Percentiles rank a stretch among this genome's conserved stretches.
Evolutionary conservation across 2,797 vertebrate genomes (phyloP).

Genomic region (Sebastes matsubarae): DNA sequence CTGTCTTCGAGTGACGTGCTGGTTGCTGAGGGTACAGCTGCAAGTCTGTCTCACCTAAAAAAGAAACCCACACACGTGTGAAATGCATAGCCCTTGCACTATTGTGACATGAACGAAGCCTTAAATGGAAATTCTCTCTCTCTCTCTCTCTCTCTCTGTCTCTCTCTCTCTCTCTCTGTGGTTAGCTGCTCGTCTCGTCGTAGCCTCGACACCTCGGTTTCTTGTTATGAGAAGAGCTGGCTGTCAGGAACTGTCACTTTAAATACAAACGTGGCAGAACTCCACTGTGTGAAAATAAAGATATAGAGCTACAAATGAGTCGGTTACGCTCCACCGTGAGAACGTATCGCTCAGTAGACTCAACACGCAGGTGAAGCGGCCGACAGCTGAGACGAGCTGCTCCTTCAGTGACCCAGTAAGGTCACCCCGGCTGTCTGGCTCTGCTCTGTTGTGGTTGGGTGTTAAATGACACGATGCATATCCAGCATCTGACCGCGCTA

Average conservation of each 20-base stretch:
- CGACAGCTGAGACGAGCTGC: neutral
- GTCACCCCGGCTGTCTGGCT: conserved; percentile 26
- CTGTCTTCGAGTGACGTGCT: neutral
- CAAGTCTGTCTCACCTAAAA: conserved; percentile 13
- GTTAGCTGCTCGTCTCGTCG: conserved; percentile 13
- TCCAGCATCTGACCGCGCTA: conserved; percentile 12
- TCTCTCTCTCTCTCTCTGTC: neutral
- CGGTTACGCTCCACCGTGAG: neutral
- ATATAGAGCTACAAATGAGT: neutral
- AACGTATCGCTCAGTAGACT: neutral
- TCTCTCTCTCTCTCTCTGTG: conserved; percentile 22
- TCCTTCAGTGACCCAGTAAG: conserved; percentile 10
- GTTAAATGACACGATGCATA: conserved; percentile 31
- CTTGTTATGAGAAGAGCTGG: conserved; percentile 2
- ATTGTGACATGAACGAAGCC: conserved; percentile 22
- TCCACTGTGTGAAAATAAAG: conserved; percentile 12
- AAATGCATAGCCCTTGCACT: conserved; percentile 1
- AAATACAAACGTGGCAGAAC: conserved; percentile 32
- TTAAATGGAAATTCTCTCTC: conserved; percentile 65
- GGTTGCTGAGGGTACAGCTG: conserved; percentile 34
- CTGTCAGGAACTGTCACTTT: conserved; percentile 40
- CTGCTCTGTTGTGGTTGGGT: conserved; percentile 22
- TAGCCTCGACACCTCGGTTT: conserved; percentile 9
- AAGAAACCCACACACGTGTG: neutral
- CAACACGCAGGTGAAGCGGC: conserved; percentile 13